Base-by-base conservation (phyloP, 1,140 invertebrate species). In the Drosophila pruinosa region DNA sequence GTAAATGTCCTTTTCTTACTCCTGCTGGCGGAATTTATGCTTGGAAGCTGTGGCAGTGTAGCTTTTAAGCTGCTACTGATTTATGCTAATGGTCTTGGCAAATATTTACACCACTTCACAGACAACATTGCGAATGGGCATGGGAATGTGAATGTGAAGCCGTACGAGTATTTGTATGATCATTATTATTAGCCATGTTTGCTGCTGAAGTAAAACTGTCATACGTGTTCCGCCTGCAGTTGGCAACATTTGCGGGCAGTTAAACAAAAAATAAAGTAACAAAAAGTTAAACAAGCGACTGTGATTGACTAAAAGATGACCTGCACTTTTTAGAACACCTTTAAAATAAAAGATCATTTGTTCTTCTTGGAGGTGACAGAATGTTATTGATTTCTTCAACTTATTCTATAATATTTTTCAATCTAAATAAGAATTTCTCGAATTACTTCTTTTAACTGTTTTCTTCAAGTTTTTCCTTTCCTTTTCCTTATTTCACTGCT, bases 161-260 rank as follows among this genome's bases (percentile, higher is more conserved):
- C 43, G 17, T 22, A 12, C n/a, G 12, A 19, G 43, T 24, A 45
- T 24, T n/a, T n/a, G n/a, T n/a, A 77, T 73, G 75, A 78, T 88
- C 64, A 77, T 82, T 68, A 81, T 86, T 86, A 88, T 82, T 82
- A 72, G 71, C 68, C 80, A 70, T 88, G 75, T 88, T 88, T 86
- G 77, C 65, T 73, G 71, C 78, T 39, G 70, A 57, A 67, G 77
- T 88, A 88, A 88, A 88, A 78, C 68, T 82, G 67, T 78, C 82
- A 82, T 70, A 88, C 82, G 82, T 88, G 80, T 85, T 59, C 72
- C 72, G 78, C 48, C 64, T 72, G 47, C 72, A 77, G 54, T 71
- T 80, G 52, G 31, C 64, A 70, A 67, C 74, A 69, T 77, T 81
- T 81, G 36, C 34, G 52, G n/a, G 63, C 34, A 59, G 72, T 39